Base-by-base conservation (phyloP, 2,888 invertebrate species). In the Schizotus pectinicornis region DNA sequence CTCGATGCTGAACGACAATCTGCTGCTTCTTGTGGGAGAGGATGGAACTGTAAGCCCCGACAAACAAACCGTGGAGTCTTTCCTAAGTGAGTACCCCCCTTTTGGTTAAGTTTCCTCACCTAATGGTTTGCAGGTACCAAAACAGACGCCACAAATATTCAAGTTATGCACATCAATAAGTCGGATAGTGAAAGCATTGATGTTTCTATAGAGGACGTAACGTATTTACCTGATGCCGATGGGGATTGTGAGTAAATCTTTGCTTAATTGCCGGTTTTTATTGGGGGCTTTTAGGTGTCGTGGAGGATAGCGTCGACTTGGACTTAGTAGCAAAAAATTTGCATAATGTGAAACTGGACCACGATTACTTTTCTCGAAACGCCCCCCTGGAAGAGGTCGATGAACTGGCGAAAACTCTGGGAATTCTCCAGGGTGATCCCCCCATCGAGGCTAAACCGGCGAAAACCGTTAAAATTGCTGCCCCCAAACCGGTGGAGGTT, bases 1-100 rank as follows among this genome's bases (percentile, higher is more conserved):
- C 67, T 72, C 75, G 45, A 68, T 73, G 65, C 54, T 69, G 68
- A 88, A 88, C 79, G 88, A 89, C 75, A 87, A 89, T 74, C 85
- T 94, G 76, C 88, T 92, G 72, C 88, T 94, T 78, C 88, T 94
- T 77, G 91, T 93, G 77, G 90, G 90, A 77, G 91, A 92, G 81
- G 92, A 93, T 86, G 93, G 93, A 69, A 88, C 88, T 60, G 84
- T 94, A 63, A 89, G 90, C 59, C 89, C 91, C 37, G 93, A 94
- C 80, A 89, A 89, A 74, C 88, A 89, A 71, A 88, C 90, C 67
- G 84, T 94, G 61, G 89, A 92, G 71, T 88, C 87, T 69, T 84
- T 92, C 65, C 85, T 94, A 81, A 89, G 93, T 93, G 83, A 85
- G 85, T 80, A 41, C 31, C 61, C 37, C 39, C 35, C 64, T 46